Evolutionary conservation across 2,113 vertebrate species (phyloP).

Genomic region (Malurus elegans): DNA sequence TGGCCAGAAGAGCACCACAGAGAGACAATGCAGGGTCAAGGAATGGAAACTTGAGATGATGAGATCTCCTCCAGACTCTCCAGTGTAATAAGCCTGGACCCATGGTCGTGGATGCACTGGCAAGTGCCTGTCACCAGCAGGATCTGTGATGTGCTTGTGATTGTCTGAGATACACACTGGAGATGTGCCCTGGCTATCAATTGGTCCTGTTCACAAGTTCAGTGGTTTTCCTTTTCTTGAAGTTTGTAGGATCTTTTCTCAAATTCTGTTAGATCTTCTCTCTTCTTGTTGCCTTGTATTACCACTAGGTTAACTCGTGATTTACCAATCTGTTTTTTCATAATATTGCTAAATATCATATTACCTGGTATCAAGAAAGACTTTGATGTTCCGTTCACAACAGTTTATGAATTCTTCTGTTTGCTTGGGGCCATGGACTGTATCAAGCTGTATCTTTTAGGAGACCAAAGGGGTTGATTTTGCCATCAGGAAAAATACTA

Average conservation of each 20-base stretch:
- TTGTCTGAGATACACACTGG: background rate
- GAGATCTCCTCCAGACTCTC: background rate
- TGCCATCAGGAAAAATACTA: background rate
- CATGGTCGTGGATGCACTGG: fast-evolving
- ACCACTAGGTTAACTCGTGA: background rate
- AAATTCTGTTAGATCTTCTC: background rate
- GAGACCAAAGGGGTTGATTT: background rate
- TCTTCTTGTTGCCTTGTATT: background rate
- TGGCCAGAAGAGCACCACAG: background rate
- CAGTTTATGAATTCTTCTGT: background rate
- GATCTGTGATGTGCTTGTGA: background rate
- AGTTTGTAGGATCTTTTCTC: background rate
- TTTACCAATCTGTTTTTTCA: background rate
- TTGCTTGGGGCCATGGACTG: background rate
- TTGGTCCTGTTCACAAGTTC: background rate
- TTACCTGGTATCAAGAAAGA: background rate
- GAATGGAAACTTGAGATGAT: background rate
- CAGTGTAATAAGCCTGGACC: background rate
- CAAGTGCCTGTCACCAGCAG: background rate
- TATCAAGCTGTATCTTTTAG: background rate
- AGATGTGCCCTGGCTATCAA: too few relatives aligned
- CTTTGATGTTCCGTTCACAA: background rate
- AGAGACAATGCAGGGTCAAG: background rate
- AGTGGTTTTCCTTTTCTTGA: background rate
- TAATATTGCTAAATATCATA: background rate